Percentiles rank a stretch among this genome's conserved stretches.
Evolutionary conservation across 2,797 vertebrate genomes (phyloP).

Genomic region (Betta splendens): DNA sequence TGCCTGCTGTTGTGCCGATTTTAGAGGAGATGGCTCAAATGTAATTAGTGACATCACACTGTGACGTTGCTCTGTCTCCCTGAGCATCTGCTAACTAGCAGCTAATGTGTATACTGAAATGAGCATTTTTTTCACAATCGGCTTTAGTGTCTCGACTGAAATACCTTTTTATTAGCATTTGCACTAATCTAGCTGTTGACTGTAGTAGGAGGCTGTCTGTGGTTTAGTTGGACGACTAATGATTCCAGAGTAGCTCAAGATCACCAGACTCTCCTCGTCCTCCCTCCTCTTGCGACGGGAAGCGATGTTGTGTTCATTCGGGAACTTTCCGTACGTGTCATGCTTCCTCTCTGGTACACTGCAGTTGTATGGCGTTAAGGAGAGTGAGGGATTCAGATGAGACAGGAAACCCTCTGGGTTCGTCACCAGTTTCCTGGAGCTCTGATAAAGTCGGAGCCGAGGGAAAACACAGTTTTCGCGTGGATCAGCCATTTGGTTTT

Average conservation of each 20-base stretch:
- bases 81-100: neutral
- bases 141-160: neutral
- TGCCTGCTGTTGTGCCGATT: conserved; percentile 14
- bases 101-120: neutral
- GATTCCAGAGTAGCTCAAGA: conserved; percentile 27
- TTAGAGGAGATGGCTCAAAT: conserved; percentile 20
- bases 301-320: conserved; percentile 42
- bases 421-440: conserved; percentile 57
- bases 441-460: conserved; percentile 45
- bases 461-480: conserved; percentile 2
- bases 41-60: conserved; percentile 4
- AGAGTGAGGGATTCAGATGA: conserved; percentile 45
- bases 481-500: neutral
- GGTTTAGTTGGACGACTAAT: conserved; percentile 24
- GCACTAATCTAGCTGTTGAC: neutral
- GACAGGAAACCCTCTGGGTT: conserved; percentile 56
- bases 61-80: conserved; percentile 7
- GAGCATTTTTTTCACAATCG: neutral
- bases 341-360: conserved; percentile 60
- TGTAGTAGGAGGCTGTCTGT: conserved; percentile 15
- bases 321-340: conserved; percentile 74
- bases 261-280: conserved; percentile 42
- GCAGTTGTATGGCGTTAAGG: conserved; percentile 55
- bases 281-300: conserved; percentile 31
- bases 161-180: neutral